Conservation (phyloP, 35 echinoderm and acorn worm species). For the Apostichopus californicus region DNA sequence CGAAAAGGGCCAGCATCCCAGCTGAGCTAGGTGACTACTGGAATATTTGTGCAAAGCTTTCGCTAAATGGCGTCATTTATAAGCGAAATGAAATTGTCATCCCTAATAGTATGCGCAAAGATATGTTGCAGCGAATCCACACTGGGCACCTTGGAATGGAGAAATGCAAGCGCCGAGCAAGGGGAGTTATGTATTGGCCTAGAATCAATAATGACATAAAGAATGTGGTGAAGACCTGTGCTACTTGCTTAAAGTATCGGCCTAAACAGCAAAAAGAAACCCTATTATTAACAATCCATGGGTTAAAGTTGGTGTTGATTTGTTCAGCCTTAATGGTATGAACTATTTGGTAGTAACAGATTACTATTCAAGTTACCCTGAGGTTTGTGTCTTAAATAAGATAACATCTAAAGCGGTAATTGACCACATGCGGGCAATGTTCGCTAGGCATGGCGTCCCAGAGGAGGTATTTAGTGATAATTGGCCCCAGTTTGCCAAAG, state of each 20-base stretch:
- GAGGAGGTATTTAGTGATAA: constrained; percentile 65
- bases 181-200: constrained; percentile 54
- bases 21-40: not conserved
- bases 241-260: constrained; percentile 3
- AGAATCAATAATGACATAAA: constrained; percentile 33
- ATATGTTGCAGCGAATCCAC: too few species aligned
- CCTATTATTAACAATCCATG: constrained; percentile 10
- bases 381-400: not conserved
- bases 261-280: not conserved
- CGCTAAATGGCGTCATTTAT: constrained; percentile 14
- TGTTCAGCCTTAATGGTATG: constrained; percentile 5
- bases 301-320: constrained; percentile 45
- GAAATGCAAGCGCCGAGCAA: constrained; percentile 31
- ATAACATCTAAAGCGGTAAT: constrained; percentile 41
- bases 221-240: not conserved
- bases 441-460: constrained; percentile 55
- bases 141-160: too few species aligned
- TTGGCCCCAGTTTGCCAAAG: constrained; percentile 69
- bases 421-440: constrained; percentile 37
- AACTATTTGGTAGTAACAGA: constrained; percentile 18
- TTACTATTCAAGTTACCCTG: constrained; percentile 47
- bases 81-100: constrained; percentile 27
- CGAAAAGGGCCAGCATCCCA: not conserved
- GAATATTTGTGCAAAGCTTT: constrained; percentile 30
- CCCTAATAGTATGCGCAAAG: not conserved